Base-by-base conservation (phyloP, 2,113 vertebrate genomes). In the Microtus richardsoni region DNA sequence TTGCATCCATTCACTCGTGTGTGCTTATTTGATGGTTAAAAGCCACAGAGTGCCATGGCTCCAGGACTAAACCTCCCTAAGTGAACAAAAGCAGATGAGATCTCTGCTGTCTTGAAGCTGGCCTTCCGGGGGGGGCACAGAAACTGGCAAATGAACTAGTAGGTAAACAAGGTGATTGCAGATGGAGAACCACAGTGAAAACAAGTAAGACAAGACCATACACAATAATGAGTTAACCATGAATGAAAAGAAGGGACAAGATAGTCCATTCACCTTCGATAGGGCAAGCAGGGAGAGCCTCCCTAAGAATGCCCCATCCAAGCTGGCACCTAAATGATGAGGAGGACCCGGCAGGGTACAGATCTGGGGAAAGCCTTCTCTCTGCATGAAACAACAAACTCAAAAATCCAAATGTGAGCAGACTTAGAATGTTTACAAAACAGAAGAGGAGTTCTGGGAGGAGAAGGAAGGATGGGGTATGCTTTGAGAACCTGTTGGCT, bases 61-160 rank as follows among this genome's bases (percentile, higher is more conserved):
- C 33, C 94, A 86, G 89, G 16, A 30, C 62, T 44, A 80, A 75
- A 17, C 49, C 21, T 79, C 54, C 62, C 71, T 64, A 39, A 96
- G 39, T 21, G 62, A 91, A 80, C 26, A 54, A 89, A 74, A 74
- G 94, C 16, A 85, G 33, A n/a, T 44, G 54, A 83, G 60, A 47
- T 44, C 36, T 85, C 88, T 88, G 39, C 36, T 89, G 12, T 94
- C 64, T 17, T 84, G 86, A 71, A 91, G 70, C 94, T 96, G 89
- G n/a, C 24, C 21, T 89, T 93, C 39, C n/a, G 49, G 60, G 47
- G 44, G 91, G 16, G 54, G 52, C 52, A 75, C 47, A 79, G 54
- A 89, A 58, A 75, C 4, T 54, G 44, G 82, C 30, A 89, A 70
- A 44, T 68, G 19, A 79, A 83, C 33, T 86, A 3, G 26, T 2